These are phyloP conservation scores for Vultur gryphus DNA, from an alignment of 2,797 vertebrate genomes.

Conservation along the genomic window DNA sequence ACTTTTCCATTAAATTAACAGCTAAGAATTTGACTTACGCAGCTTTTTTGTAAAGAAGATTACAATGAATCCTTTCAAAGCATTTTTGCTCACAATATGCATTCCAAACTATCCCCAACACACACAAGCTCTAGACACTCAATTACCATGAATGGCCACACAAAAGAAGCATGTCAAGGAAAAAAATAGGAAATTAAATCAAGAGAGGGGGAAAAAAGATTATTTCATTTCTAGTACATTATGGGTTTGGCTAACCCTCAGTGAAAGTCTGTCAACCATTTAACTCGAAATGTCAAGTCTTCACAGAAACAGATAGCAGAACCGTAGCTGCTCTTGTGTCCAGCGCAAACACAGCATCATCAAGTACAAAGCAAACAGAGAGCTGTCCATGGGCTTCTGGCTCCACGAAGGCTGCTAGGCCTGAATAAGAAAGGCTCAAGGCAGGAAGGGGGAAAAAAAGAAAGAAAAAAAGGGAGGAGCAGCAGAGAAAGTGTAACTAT, in stretches of 20 bases:
- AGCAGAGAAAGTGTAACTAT: background rate
- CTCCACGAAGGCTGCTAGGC: background rate
- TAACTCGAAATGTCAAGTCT: background rate
- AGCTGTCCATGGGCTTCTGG: background rate
- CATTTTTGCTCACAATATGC: background rate
- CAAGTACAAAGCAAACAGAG: background rate
- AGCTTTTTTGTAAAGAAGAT: background rate
- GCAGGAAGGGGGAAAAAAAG: background rate
- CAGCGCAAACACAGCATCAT: background rate
- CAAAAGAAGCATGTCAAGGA: background rate
- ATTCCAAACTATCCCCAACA: background rate
- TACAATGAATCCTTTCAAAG: background rate
- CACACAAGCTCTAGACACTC: background rate
- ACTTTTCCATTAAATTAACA: background rate
- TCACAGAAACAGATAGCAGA: background rate
- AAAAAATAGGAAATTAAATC: background rate
- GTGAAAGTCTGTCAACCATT: background rate
- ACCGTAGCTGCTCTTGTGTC: background rate
- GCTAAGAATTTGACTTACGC: background rate
- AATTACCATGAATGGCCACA: background rate
- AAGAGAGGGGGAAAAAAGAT: fast-evolving
- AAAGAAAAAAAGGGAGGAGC: background rate
- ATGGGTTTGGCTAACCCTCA: background rate
- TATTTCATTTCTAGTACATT: background rate
- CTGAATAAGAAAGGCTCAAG: background rate